Conservation (phyloP, 1,140 invertebrate genomes). For the Fopius arisanus region DNA sequence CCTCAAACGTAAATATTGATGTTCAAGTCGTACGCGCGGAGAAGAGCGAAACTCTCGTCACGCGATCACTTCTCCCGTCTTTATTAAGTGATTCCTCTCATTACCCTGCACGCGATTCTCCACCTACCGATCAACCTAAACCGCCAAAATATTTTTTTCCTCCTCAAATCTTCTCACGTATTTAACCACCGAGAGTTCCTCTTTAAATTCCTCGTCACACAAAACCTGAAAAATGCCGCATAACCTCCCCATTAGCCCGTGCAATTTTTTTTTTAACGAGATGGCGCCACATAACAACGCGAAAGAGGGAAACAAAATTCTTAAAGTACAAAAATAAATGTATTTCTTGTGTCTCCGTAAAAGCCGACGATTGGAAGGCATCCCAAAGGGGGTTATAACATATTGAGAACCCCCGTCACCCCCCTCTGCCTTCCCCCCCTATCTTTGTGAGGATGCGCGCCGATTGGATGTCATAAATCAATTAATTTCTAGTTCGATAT, state of each 20-base stretch:
- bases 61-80: slow-evolving; percentile 54
- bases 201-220: background rate
- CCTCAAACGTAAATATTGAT: slow-evolving; percentile 59
- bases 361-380: slow-evolving; percentile 30
- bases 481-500: slow-evolving; percentile 63
- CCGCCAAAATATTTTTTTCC: too few species aligned
- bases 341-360: slow-evolving; percentile 28
- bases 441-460: slow-evolving; percentile 30
- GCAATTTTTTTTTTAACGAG: background rate
- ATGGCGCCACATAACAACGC: background rate
- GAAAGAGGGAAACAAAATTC: background rate
- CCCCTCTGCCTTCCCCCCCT: background rate
- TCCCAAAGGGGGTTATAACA: background rate
- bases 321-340: slow-evolving; percentile 1
- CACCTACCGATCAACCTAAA: background rate
- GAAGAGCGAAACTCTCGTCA: slow-evolving; percentile 45
- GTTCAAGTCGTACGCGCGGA: slow-evolving; percentile 39
- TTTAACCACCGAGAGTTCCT: background rate
- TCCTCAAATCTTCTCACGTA: background rate
- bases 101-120: slow-evolving; percentile 61
- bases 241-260: slow-evolving; percentile 1
- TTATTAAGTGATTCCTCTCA: slow-evolving; percentile 66
- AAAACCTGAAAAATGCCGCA: slow-evolving; percentile 10
- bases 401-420: background rate
- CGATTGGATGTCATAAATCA: slow-evolving; percentile 58